Base-by-base conservation (phyloP, 92 coral and sea anemone genomes). In the Palythoa grandiflora region DNA sequence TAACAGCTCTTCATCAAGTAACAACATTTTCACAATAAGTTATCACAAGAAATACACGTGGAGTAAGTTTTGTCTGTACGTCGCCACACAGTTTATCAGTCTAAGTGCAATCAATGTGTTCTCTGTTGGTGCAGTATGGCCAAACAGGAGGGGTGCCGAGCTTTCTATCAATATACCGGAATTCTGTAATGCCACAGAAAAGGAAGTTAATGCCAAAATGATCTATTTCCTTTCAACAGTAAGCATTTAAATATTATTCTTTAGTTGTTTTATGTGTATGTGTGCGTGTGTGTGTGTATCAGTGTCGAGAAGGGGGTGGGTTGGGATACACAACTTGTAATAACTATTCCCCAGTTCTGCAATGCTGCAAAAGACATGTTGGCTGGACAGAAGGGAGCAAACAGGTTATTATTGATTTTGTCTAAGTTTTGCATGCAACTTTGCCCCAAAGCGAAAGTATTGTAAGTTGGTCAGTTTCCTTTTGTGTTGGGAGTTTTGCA, bases 21-120 rank as follows among this genome's bases (percentile, higher is more conserved):
- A 71, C 9, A 16, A 38, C 21, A 71, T 38, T 75, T 15, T 48
- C 8, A 12, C 8, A 13, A n/a, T 0, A 3, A 12, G 47, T 2
- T 9, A 53, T 14, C 6, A 44, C 6, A 9, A 9, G 37, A 16
- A 50, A 1, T 75, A 75, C 57, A 75, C 79, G 28, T 75, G 79
- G 79, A 75, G 79, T 15, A 75, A 75, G 79, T 9, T 36, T 0
- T 75, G 79, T 13, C 36, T 75, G 59, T 75, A 44, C 47, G 79
- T 75, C 21, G 79, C 79, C 19, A 51, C 57, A 9, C 19, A 75
- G 20, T 48, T 15, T 54, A 37, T 75, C 17, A 44, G 79, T 75
- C 10, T 44, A 6, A 47, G 47, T 21, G 79, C 79, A 5, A 48
- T 75, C 36, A 75, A 75, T 6, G 59, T 75, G 57, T 75, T 16